A percentile compares a stretch with the other conserved stretches of the same genome.
phyloP scores from a whole-genome alignment of 2,797 vertebrate species.

The Erethizon dorsatum region DNA sequence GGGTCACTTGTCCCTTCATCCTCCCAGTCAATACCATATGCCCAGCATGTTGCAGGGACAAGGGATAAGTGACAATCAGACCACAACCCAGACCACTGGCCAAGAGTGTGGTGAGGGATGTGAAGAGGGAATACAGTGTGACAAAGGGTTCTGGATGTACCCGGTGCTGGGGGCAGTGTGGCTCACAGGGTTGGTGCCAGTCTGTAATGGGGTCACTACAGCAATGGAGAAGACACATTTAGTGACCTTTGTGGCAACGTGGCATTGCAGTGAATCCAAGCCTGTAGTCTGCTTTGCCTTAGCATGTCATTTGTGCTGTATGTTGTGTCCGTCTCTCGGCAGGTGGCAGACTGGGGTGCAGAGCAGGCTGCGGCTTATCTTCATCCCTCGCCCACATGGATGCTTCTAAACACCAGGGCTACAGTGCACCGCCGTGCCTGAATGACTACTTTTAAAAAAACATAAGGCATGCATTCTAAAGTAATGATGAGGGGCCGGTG shows the following conservation, averaged over 20 bases:
- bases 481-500: neutral
- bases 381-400: neutral
- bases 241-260: neutral
- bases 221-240: rapidly evolving
- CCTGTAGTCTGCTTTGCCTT: rapidly evolving
- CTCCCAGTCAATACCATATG: rapidly evolving
- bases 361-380: neutral
- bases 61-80: neutral
- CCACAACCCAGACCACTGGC: neutral
- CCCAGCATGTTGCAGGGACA: neutral
- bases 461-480: too few relatives aligned
- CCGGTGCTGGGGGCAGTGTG: too few relatives aligned
- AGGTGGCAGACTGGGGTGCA: neutral
- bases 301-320: neutral
- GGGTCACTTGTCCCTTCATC: neutral
- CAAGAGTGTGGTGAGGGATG: neutral
- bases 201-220: neutral
- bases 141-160: rapidly evolving
- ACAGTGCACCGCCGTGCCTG: neutral
- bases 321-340: neutral
- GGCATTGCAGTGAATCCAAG: neutral
- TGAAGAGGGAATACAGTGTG: neutral
- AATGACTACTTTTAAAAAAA: neutral
- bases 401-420: neutral
- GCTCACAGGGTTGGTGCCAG: neutral